These are phyloP conservation scores for Chymomyza caudatula DNA, from an alignment of 2,888 invertebrate genomes.

Conservation along the genomic window DNA sequence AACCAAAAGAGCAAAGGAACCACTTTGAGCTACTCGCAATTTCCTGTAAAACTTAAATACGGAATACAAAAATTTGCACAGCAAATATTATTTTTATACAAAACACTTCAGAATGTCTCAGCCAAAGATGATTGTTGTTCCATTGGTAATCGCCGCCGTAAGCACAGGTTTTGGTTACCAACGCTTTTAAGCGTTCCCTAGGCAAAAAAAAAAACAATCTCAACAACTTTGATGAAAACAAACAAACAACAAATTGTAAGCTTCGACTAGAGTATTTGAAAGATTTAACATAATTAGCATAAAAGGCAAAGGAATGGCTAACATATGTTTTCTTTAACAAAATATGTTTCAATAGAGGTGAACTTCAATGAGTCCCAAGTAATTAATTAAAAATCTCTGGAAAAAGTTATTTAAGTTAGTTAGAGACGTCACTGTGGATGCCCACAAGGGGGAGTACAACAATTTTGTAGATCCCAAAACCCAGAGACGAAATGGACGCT, in stretches of 20 bases:
- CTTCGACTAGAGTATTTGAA: neutral
- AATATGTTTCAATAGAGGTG: no score
- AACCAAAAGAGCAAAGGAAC: neutral
- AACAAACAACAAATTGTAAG: neutral
- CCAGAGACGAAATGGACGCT: no score
- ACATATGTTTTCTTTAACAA: no score
- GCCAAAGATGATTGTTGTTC: neutral
- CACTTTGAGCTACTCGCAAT: neutral
- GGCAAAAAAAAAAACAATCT: neutral
- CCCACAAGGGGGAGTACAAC: no score
- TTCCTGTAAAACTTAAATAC: no score
- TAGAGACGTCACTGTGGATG: no score
- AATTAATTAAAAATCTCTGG: no score
- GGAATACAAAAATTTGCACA: neutral
- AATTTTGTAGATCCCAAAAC: no score
- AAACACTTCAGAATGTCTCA: neutral
- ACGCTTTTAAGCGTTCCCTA: neutral
- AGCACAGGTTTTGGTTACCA: neutral
- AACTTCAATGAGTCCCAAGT: no score
- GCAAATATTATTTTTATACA: neutral
- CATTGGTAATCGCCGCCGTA: neutral
- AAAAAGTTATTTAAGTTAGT: no score
- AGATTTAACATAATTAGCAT: no score
- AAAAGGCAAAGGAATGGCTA: no score
- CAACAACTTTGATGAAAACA: neutral